Conservation (phyloP, 2,113 vertebrate genomes). For the Marcusenius ussheri region DNA sequence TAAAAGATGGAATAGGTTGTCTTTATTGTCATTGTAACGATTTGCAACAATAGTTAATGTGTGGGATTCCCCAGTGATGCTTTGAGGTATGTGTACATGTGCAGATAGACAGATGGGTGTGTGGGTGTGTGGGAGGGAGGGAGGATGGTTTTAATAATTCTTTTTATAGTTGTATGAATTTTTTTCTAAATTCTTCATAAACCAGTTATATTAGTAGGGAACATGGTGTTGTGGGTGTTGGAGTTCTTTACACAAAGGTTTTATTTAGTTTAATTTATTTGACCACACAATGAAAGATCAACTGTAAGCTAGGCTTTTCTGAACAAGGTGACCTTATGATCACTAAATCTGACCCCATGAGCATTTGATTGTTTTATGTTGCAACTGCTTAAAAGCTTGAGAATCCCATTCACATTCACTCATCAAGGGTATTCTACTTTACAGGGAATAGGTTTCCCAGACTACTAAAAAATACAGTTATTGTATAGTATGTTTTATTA, state of each 20-base stretch:
- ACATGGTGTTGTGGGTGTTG: not conserved
- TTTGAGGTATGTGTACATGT: not conserved
- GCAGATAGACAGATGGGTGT: not conserved
- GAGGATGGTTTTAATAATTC: not conserved
- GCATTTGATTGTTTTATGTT: not conserved
- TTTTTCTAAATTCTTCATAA: not conserved
- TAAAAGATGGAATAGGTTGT: not conserved
- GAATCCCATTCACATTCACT: not conserved
- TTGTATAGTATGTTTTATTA: not conserved
- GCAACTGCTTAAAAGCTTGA: not conserved
- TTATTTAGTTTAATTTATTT: not conserved
- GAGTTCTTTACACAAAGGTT: not conserved
- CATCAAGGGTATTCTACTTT: not conserved
- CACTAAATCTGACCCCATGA: not conserved
- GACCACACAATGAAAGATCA: not conserved
- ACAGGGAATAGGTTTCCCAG: not conserved
- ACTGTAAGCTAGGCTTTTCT: not conserved
- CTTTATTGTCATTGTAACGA: not conserved
- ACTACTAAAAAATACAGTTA: not conserved
- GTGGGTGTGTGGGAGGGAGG: no score
- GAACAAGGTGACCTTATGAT: not conserved
- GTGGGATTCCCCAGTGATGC: not conserved
- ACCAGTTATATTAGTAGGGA: not conserved
- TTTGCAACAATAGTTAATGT: not conserved
- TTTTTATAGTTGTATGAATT: not conserved